These are phyloP conservation scores for Zeus faber DNA, from an alignment of 2,113 vertebrate genomes.

Conservation along the genomic window DNA sequence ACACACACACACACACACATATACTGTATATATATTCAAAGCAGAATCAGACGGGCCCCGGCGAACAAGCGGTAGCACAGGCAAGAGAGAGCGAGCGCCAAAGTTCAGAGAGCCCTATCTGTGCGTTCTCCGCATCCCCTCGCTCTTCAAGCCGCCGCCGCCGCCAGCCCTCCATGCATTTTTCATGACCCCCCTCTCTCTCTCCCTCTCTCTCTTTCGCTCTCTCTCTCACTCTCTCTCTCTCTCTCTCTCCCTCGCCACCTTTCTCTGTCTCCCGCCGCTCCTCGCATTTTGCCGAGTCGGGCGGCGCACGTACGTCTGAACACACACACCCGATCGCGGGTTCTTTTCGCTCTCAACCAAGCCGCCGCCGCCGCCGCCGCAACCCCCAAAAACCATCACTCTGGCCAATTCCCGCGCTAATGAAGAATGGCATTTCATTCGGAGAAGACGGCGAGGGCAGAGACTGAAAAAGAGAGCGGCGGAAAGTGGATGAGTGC, in stretches of 20 bases:
- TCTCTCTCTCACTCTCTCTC: conserved; percentile 18
- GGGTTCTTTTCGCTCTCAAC: conserved; percentile 47
- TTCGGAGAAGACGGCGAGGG: conserved; percentile 43
- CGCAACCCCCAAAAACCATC: conserved; percentile 60
- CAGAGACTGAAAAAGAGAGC: conserved; percentile 45
- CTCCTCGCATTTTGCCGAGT: conserved; percentile 24
- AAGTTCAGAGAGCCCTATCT: conserved; percentile 47
- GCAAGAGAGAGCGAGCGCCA: conserved; percentile 38
- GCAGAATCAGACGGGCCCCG: too few species aligned
- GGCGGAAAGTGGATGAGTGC: conserved; percentile 55
- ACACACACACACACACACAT: too few species aligned
- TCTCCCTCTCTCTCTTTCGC: conserved; percentile 24
- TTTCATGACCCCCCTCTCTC: conserved; percentile 53
- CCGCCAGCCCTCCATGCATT: conserved; percentile 67
- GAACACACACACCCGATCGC: conserved; percentile 25
- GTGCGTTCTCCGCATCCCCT: conserved; percentile 47
- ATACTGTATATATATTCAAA: too few species aligned
- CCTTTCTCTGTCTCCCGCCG: too few species aligned
- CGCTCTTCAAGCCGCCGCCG: conserved; percentile 61
- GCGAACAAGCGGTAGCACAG: too few species aligned
- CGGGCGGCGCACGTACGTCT: not conserved
- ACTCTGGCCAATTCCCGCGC: conserved; percentile 56
- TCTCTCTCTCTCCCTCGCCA: conserved; percentile 11
- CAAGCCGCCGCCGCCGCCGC: too few species aligned
- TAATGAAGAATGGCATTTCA: conserved; percentile 64